Conservation (phyloP, 2,113 vertebrate genomes). For the Mungos mungo region DNA sequence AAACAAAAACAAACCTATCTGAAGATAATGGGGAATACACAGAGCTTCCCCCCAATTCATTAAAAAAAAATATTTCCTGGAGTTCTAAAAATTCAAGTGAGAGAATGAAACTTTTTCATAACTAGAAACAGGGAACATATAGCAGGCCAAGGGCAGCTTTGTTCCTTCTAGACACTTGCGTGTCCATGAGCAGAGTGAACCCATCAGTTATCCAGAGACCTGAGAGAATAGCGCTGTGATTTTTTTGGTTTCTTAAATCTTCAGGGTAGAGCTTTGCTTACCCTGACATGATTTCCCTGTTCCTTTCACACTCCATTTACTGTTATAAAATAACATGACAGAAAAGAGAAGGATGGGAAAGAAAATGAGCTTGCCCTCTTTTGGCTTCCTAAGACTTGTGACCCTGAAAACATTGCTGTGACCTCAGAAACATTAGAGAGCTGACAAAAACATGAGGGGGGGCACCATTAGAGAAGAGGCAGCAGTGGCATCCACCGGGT, state of each 20-base stretch:
- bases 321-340: background rate
- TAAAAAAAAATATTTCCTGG: background rate
- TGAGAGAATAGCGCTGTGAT: background rate
- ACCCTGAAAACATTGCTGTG: slow-evolving; percentile 29
- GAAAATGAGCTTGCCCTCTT: background rate
- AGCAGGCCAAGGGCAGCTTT: background rate
- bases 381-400: background rate
- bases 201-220: background rate
- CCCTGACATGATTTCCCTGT: background rate
- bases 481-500: accelerated
- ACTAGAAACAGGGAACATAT: background rate
- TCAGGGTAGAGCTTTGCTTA: background rate
- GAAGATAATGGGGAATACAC: background rate
- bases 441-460: background rate
- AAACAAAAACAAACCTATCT: background rate
- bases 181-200: background rate
- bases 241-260: background rate
- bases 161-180: background rate
- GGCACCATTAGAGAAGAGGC: background rate
- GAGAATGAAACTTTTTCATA: background rate
- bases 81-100: slow-evolving; percentile 12
- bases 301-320: slow-evolving; percentile 34
- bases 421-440: slow-evolving; percentile 12
- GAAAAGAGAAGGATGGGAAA: background rate
- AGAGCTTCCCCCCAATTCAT: background rate